Evolutionary conservation across 2,113 vertebrate genomes (phyloP).

Genomic region (Bubo scandiacus): DNA sequence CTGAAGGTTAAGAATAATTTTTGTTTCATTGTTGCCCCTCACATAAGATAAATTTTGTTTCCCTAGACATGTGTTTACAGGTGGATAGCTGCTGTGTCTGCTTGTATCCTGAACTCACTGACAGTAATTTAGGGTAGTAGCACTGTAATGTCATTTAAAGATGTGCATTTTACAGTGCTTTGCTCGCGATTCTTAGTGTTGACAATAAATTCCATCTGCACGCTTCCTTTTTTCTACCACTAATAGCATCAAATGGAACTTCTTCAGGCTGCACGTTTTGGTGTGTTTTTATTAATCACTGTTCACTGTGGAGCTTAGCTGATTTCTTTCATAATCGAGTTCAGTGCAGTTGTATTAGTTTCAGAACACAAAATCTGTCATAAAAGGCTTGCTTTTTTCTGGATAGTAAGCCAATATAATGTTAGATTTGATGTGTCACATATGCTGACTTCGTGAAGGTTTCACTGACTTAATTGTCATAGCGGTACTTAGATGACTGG

Average conservation of each 20-base stretch:
- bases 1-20: constrained; percentile 25
- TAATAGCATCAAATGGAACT: neutral
- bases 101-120: neutral
- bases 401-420: neutral
- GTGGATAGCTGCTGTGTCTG: neutral
- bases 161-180: neutral
- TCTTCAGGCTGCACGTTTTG: neutral
- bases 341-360: neutral
- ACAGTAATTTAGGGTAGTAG: neutral
- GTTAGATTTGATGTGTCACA: neutral
- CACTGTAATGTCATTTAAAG: neutral
- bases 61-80: neutral
- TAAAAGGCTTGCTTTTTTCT: neutral
- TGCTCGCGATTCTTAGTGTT: neutral
- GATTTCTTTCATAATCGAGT: neutral
- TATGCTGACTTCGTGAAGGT: neutral
- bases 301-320: neutral
- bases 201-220: neutral
- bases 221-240: neutral
- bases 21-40: constrained; percentile 8
- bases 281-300: neutral
- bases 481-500: neutral
- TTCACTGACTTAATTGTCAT: neutral
- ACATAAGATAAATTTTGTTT: neutral
- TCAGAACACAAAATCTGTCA: neutral